Evolutionary conservation across 2,113 vertebrate species (phyloP), one percentile per base, ranked within the genome.

Genomic region (Upupa epops): DNA sequence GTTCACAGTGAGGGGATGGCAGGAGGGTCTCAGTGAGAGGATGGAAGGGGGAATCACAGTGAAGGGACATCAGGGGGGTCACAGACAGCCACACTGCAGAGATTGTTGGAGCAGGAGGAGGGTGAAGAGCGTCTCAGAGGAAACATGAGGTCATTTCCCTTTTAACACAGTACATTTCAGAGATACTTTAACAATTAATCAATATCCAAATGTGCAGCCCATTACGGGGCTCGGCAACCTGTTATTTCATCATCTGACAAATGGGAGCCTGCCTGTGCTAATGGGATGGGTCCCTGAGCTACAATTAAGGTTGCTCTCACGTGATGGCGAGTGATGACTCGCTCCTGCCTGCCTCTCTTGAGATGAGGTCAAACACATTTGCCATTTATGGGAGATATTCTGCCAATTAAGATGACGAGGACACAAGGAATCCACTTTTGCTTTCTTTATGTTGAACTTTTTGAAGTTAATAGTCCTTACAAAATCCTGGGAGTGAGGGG

Each of bases 111-210:
- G 90, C n/a, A 1, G 59, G 65, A 72, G 86, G 90, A 91, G 91
- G 89, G 73, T 68, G 88, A 83, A 25, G 72, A 81, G 76, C n/a
- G n/a, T 90, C 95, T 51, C 90, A 69, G 21, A 94, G 88, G 88
- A 90, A 81, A 4, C 22, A 54, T 75, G 82, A 93, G 17, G 58
- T 93, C 88, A 94, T 72, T 88, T 93, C 80, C 90, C 61, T 90
- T 71, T 65, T 26, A 69, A 37, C 65, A 49, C 2, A 86, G 93
- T 4, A 54, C 90, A 82, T 95, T 90, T 74, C 74, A 24, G 90
- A 88, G 92, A 92, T 95, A 17, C 42, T 90, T 94, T 4, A 83
- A n/a, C 80, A 31, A 77, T 64, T 83, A 90, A 95, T 96, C 89
- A 71, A 49, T 84, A 95, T 29, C 61, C 60, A 56, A 91, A 60